These are phyloP conservation scores for Genyomyrus donnyi DNA, from an alignment of 2,113 vertebrate species.

Conservation along the genomic window DNA sequence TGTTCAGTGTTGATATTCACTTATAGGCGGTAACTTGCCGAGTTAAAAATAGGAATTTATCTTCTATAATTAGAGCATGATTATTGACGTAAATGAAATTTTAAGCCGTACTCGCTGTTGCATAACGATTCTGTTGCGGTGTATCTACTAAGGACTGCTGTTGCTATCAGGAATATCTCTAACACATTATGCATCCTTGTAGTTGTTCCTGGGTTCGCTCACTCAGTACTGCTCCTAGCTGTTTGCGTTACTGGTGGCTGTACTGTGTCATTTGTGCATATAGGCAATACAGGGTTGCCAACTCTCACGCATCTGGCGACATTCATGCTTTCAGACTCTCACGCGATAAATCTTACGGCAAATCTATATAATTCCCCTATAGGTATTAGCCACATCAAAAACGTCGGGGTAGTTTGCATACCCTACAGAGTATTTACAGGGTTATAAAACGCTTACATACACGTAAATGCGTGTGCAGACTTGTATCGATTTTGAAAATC, in stretches of 20 bases:
- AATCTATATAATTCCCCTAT: neutral
- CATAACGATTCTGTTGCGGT: neutral
- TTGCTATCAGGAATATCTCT: neutral
- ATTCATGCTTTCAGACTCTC: neutral
- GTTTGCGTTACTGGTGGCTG: neutral
- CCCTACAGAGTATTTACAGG: neutral
- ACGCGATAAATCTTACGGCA: neutral
- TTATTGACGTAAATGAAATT: neutral
- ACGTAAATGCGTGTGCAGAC: neutral
- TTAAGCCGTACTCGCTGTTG: neutral
- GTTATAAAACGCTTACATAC: neutral
- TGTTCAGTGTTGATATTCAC: neutral
- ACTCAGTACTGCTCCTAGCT: neutral
- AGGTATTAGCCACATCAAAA: neutral
- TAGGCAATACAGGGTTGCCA: neutral
- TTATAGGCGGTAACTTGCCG: slow-evolving; percentile 14
- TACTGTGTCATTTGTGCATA: neutral
- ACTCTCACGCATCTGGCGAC: neutral
- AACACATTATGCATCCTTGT: neutral
- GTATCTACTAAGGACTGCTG: neutral
- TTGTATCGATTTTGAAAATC: neutral
- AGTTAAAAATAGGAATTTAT: slow-evolving; percentile 24
- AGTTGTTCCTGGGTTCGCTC: neutral
- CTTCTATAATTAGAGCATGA: slow-evolving; percentile 20
- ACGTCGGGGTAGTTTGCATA: neutral